Conservation (phyloP, 2,888 invertebrate genomes). For the Hoplodrina ambigua region DNA sequence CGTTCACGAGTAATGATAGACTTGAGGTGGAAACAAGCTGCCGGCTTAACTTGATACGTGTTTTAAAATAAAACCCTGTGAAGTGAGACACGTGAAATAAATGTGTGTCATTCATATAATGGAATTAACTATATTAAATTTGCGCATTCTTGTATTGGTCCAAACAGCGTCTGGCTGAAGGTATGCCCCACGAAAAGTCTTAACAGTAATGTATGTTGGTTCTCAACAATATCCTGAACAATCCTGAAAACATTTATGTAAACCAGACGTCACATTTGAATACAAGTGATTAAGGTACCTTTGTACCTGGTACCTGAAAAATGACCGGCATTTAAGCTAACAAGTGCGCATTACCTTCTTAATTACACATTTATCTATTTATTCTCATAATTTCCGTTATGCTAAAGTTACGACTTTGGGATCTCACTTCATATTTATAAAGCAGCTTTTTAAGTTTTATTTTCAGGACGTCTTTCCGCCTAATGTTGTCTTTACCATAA, state of each 20-base stretch:
- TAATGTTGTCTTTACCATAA: constrained; percentile 57
- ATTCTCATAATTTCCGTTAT: background rate
- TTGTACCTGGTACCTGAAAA: background rate
- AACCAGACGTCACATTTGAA: too few relatives aligned
- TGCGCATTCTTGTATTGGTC: background rate
- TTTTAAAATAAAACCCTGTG: constrained; percentile 38
- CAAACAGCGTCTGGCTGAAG: background rate
- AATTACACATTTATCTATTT: too few relatives aligned
- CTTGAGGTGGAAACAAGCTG: constrained; percentile 43
- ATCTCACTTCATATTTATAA: background rate
- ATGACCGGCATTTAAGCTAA: background rate
- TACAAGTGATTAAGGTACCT: too few relatives aligned
- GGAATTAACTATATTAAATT: constrained; percentile 20
- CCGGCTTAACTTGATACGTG: constrained; percentile 33
- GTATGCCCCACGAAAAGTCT: background rate
- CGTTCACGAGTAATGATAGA: constrained; percentile 56
- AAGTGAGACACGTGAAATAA: constrained; percentile 8
- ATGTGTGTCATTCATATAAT: constrained; percentile 13
- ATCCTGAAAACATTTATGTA: too few relatives aligned
- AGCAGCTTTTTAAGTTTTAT: constrained; percentile 35
- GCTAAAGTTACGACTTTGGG: background rate
- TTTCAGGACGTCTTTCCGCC: constrained; percentile 20
- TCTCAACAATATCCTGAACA: too few relatives aligned
- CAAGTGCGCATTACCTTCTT: background rate
- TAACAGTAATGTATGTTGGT: background rate